A percentile compares a stretch with the other conserved stretches of the same genome.
phyloP scores from a whole-genome alignment of 1,140 invertebrate genomes.

The Helicoverpa zea region DNA sequence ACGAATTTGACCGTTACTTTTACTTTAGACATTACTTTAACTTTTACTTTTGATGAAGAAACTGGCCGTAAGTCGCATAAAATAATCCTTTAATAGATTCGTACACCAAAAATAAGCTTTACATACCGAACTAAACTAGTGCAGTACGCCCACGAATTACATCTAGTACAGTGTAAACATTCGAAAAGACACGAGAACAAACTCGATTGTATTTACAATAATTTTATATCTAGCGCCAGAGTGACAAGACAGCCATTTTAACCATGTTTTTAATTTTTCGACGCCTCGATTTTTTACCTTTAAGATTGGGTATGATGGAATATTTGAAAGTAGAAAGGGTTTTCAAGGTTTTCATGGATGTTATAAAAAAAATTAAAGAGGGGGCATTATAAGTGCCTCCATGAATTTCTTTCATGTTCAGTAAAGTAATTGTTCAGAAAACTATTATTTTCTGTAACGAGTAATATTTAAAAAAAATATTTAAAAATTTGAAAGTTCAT shows the following conservation, averaged over 20 bases:
- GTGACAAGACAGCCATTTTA: not conserved
- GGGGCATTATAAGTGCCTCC: too few species aligned
- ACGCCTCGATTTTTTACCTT: not conserved
- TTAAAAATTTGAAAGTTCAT: too few species aligned
- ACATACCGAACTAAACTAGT: not conserved
- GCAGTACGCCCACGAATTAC: not conserved
- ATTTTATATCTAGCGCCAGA: not conserved
- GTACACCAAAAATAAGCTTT: not conserved
- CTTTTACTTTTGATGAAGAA: too few species aligned
- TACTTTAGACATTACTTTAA: too few species aligned
- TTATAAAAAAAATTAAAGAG: too few species aligned
- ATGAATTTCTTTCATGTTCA: too few species aligned
- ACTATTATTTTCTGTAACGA: too few species aligned
- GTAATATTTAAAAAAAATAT: too few species aligned
- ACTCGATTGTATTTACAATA: constrained; percentile 29
- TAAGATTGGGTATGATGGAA: too few species aligned
- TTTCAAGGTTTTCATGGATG: not conserved
- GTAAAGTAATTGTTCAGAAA: too few species aligned
- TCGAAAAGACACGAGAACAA: constrained; percentile 17
- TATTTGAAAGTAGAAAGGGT: not conserved
- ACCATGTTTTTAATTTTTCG: not conserved
- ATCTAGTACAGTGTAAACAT: constrained; percentile 29
- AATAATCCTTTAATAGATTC: not conserved
- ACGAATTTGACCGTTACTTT: too few species aligned
- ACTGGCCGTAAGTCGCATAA: too few species aligned